Evolutionary conservation across 1,140 invertebrate genomes (phyloP).

Genomic region (Triops cancriformis): DNA sequence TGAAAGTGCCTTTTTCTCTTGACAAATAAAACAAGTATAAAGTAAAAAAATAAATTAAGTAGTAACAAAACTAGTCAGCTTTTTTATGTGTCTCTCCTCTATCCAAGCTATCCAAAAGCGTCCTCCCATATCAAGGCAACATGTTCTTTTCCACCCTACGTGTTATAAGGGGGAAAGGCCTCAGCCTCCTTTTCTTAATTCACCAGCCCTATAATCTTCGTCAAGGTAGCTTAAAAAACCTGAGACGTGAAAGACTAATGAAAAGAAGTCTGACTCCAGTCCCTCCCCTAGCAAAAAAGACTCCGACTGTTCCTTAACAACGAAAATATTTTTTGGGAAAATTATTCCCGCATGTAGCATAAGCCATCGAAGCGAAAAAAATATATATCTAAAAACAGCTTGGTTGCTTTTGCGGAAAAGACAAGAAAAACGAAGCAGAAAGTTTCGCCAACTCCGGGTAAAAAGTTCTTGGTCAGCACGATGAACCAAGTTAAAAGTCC

Average conservation of each 20-base stretch:
- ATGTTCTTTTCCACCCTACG: slow-evolving; percentile 10
- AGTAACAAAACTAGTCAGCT: not conserved
- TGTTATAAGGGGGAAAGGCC: not conserved
- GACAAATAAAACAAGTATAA: too few species aligned
- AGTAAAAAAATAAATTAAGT: too few species aligned
- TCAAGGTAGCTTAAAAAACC: not conserved
- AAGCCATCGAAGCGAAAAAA: not conserved
- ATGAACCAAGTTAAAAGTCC: not conserved
- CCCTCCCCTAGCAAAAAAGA: not conserved
- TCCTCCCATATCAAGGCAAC: not conserved
- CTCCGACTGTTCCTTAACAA: not conserved
- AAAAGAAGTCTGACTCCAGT: not conserved
- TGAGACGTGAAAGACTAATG: not conserved
- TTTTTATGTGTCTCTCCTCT: not conserved
- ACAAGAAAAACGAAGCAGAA: too few species aligned
- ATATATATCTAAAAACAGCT: not conserved
- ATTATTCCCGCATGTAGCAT: not conserved
- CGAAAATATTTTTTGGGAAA: not conserved
- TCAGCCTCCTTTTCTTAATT: not conserved
- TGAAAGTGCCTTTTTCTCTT: too few species aligned
- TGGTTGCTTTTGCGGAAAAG: too few species aligned
- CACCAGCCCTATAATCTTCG: slow-evolving; percentile 8
- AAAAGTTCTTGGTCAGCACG: too few species aligned
- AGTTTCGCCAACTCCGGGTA: too few species aligned
- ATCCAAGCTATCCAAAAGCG: not conserved